Evolutionary conservation across 2,888 invertebrate species (phyloP).

Genomic region (Tipula vernalis): DNA sequence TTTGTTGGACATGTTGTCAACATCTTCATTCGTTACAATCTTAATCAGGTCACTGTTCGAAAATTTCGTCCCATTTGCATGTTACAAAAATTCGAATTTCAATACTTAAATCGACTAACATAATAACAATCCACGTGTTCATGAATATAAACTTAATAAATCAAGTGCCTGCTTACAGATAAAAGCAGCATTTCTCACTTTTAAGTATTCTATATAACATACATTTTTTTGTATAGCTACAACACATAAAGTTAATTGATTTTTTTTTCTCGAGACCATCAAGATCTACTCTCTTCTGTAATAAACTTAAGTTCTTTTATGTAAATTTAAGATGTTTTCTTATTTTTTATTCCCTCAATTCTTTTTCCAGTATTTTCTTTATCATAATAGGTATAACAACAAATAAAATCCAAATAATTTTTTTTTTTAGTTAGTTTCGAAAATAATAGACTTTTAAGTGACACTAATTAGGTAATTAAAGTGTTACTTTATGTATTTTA

Average conservation of each 20-base stretch:
- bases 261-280: not conserved
- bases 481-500: not conserved
- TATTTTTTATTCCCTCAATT: not conserved
- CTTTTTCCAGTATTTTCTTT: not conserved
- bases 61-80: too few species aligned
- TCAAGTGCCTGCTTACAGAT: not conserved
- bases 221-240: not conserved
- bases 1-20: too few species aligned
- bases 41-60: too few species aligned
- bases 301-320: conserved; percentile 4
- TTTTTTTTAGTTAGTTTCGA: not conserved
- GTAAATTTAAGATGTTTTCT: not conserved
- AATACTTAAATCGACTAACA: not conserved
- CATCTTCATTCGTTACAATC: too few species aligned
- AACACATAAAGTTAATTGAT: not conserved
- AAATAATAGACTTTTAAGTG: not conserved
- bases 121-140: not conserved
- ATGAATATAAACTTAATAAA: not conserved
- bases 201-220: not conserved
- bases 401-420: not conserved
- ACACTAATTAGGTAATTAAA: conserved; percentile 4
- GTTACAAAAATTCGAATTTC: too few species aligned
- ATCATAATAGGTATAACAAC: not conserved
- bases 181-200: not conserved
- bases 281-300: not conserved